Base-by-base conservation (phyloP, 2,797 vertebrate genomes). In the Manis javanica region DNA sequence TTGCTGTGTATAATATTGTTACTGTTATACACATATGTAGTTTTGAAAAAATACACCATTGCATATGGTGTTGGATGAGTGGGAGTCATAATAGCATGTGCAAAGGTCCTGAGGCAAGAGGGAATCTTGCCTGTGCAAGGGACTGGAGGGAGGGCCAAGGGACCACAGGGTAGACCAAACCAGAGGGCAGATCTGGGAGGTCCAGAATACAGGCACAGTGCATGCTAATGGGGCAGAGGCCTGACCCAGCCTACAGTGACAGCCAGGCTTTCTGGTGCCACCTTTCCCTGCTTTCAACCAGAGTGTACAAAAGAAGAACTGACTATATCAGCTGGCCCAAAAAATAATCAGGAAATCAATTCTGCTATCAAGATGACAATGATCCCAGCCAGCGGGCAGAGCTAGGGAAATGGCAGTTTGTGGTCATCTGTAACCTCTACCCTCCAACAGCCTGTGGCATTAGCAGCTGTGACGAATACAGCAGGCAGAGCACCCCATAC, bases 61-160 rank as follows among this genome's bases (percentile, higher is more conserved):
- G 46, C 46, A 46, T 46, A 10, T 46, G 46, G 46, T 46, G 46
- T 46, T 11, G 12, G 46, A 46, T 10, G 46, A 46, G 12, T 46
- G 46, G 46, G 46, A 46, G 12, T 46, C 46, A 46, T 46, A 46
- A 46, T 46, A 75, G 37, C 75, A 69, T 1, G 18, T 21, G 29
- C 77, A 57, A 84, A 84, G 88, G 61, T 16, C 92, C 31, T 51
- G 21, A 34, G 64, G 34, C 51, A 87, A 55, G 7, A 61, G 21
- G 7, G 10, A 34, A 8, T 21, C 15, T 78, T 0, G 0, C 68
- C 64, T 51, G 31, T 11, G 6, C 51, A 26, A 77, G 18, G 1
- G 31, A 71, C 34, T 7, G 34, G 31, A 55, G 39, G 55, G 53
- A 42, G 46, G 55, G n/a, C 42, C 77, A 3, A 8, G 51, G 5